Percentiles rank a stretch among this genome's conserved stretches.
Evolutionary conservation across 2,888 invertebrate species (phyloP).

Genomic region (Coremacera marginata): DNA sequence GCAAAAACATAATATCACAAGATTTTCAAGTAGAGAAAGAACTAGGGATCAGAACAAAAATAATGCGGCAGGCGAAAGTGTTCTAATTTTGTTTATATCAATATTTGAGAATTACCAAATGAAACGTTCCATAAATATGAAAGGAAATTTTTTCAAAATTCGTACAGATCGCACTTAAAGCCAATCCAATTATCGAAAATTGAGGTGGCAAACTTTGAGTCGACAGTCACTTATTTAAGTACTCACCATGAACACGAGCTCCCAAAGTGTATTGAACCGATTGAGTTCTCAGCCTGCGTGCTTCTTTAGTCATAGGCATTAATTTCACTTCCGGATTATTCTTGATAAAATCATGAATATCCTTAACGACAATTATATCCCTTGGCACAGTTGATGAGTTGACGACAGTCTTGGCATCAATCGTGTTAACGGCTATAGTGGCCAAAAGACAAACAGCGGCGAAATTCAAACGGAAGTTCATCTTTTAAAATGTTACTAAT

Average conservation of each 20-base stretch:
- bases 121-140: too few species aligned
- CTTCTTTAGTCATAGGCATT: constrained; percentile 53
- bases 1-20: neutral
- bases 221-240: too few species aligned
- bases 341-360: constrained; percentile 57
- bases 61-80: neutral
- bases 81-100: neutral
- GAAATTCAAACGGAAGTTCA: constrained; percentile 32
- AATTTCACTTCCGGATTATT: constrained; percentile 58
- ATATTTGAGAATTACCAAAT: too few species aligned
- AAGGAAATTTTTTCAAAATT: too few species aligned
- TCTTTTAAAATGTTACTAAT: neutral
- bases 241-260: constrained; percentile 58
- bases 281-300: constrained; percentile 43
- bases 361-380: constrained; percentile 56
- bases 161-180: too few species aligned
- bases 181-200: too few species aligned
- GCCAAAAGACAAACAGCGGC: constrained; percentile 24
- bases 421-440: constrained; percentile 35
- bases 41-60: neutral
- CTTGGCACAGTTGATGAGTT: neutral
- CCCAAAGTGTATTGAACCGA: constrained; percentile 62
- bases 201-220: too few species aligned
- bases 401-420: neutral
- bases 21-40: neutral